Conservation (phyloP, 2,888 invertebrate genomes). For the Eulithis prunata region DNA sequence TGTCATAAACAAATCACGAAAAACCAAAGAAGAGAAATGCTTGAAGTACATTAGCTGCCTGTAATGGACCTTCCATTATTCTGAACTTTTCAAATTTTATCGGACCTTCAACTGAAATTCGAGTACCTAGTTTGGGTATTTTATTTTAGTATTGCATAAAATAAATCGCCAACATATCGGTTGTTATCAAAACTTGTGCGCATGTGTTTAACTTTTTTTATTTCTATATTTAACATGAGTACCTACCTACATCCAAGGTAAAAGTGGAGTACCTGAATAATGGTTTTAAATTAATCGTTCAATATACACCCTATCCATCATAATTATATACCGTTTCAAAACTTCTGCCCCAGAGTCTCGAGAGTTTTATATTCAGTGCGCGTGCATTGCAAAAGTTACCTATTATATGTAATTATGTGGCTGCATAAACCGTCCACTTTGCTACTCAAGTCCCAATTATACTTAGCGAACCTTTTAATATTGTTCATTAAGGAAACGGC, state of each 20-base stretch:
- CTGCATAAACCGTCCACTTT: slow-evolving; percentile 76
- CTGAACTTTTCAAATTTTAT: too few relatives aligned
- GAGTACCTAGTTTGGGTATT: too few relatives aligned
- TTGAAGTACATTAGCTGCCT: too few relatives aligned
- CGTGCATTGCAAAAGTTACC: slow-evolving; percentile 77
- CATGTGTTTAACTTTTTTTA: too few relatives aligned
- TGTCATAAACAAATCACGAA: slow-evolving; percentile 43
- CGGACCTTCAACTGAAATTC: too few relatives aligned
- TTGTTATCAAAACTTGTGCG: too few relatives aligned
- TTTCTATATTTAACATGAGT: background rate
- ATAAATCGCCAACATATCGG: too few relatives aligned
- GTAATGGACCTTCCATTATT: too few relatives aligned
- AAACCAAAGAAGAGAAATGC: too few relatives aligned
- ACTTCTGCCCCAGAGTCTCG: slow-evolving; percentile 62
- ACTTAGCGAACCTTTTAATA: slow-evolving; percentile 76
- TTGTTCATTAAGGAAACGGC: slow-evolving; percentile 80
- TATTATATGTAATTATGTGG: slow-evolving; percentile 79
- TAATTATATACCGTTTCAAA: slow-evolving; percentile 67
- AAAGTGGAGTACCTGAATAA: background rate
- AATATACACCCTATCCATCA: slow-evolving; percentile 57
- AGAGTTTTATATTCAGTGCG: slow-evolving; percentile 72
- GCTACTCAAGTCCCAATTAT: slow-evolving; percentile 75
- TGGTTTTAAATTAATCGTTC: slow-evolving; percentile 54
- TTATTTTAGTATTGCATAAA: too few relatives aligned
- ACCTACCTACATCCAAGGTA: background rate